phyloP scores from a whole-genome alignment of 2,888 invertebrate genomes.

The Phaonia tiefii region DNA sequence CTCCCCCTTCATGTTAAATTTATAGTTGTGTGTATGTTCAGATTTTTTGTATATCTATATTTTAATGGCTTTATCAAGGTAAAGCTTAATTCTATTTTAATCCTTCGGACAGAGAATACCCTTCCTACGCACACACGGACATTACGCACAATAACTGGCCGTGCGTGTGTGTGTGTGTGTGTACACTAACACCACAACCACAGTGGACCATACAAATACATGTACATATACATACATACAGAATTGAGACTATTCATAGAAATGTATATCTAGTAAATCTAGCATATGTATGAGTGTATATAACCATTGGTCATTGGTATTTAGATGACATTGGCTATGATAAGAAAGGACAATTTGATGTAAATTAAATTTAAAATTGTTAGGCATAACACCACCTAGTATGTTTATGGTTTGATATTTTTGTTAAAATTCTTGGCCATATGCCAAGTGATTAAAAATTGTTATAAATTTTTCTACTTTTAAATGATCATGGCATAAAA shows the following conservation, averaged over 20 bases:
- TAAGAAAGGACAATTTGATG: neutral
- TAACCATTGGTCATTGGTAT: neutral
- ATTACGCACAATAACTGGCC: neutral
- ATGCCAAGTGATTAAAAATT: too few species aligned
- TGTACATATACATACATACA: neutral
- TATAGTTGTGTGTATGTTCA: conserved; percentile 21
- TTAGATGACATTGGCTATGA: neutral
- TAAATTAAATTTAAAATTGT: neutral
- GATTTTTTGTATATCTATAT: conserved; percentile 21
- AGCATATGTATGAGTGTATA: too few species aligned
- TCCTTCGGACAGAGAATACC: conserved; percentile 34
- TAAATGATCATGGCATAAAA: too few species aligned
- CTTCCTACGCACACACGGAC: conserved; percentile 9
- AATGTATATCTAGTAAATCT: too few species aligned
- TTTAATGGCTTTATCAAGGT: conserved; percentile 58
- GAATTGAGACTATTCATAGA: too few species aligned
- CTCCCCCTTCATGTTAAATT: conserved; percentile 13
- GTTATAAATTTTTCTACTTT: too few species aligned
- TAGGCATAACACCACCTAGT: too few species aligned
- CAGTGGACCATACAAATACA: neutral
- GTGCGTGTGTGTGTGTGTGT: too few species aligned
- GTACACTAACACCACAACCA: too few species aligned
- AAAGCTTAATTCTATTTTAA: conserved; percentile 63
- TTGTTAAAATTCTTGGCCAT: too few species aligned
- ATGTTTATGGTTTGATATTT: too few species aligned